Conservation (phyloP, 2,888 invertebrate species). For the Ischnus inquisitorius region DNA sequence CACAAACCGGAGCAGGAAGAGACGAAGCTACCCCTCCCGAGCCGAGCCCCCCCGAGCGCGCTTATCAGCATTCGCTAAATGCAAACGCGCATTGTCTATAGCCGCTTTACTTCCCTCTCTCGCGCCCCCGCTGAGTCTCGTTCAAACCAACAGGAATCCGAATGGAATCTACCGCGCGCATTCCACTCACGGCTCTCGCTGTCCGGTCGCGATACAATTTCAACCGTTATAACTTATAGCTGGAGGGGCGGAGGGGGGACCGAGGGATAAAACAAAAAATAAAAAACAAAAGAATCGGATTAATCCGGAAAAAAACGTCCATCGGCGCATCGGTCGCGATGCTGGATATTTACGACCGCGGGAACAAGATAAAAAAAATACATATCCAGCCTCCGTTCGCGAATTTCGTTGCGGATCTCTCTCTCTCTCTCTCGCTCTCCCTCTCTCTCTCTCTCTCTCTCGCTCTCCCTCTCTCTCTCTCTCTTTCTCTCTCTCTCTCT, state of each 20-base stretch:
- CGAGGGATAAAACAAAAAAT: conserved; percentile 5
- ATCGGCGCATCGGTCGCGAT: conserved; percentile 22
- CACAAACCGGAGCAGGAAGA: neutral
- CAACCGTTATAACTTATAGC: conserved; percentile 37
- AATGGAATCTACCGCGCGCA: conserved; percentile 67
- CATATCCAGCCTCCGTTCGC: neutral
- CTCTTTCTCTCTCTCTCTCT: too few relatives aligned
- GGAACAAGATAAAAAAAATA: conserved; percentile 45
- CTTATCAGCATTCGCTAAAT: conserved; percentile 65
- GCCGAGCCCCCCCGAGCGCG: conserved; percentile 21
- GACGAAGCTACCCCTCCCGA: neutral
- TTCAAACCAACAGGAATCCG: conserved; percentile 62
- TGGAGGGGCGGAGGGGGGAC: conserved; percentile 15
- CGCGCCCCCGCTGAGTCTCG: conserved; percentile 46
- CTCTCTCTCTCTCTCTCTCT: too few relatives aligned
- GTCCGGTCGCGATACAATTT: conserved; percentile 61
- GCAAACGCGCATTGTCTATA: conserved; percentile 59
- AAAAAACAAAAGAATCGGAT: neutral
- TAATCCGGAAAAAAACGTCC: conserved; percentile 49
- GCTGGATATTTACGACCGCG: conserved; percentile 55
- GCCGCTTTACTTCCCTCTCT: neutral
- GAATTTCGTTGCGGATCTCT: conserved; percentile 46
- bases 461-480: too few relatives aligned
- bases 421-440: too few relatives aligned
- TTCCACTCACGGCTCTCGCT: conserved; percentile 49